Conservation (phyloP, 2,797 vertebrate genomes). For the Peromyscus nudipes region DNA sequence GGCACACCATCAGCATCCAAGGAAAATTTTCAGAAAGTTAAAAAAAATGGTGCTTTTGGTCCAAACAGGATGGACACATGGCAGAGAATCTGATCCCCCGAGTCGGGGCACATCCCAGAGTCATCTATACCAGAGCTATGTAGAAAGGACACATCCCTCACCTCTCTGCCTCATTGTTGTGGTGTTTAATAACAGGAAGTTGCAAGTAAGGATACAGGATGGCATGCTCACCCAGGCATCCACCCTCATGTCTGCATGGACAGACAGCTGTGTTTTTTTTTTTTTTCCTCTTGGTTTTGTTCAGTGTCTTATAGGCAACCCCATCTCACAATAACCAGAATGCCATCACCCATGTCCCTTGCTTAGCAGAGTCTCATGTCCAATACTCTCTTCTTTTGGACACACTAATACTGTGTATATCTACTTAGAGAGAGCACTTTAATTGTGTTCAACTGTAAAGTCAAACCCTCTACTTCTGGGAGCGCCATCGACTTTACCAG, state of each 20-base stretch:
- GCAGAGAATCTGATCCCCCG: neutral
- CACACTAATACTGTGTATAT: neutral
- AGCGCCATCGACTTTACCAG: neutral
- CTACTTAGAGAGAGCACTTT: neutral
- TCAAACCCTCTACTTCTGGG: neutral
- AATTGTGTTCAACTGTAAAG: neutral
- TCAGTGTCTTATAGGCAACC: neutral
- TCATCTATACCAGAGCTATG: neutral
- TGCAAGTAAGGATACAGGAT: neutral
- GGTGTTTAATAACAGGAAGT: no score
- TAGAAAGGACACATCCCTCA: neutral
- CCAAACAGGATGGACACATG: neutral
- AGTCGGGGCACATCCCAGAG: neutral
- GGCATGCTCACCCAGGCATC: fast-evolving
- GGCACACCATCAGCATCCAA: neutral
- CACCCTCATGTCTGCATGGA: fast-evolving
- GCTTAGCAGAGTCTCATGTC: no score
- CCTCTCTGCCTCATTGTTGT: neutral
- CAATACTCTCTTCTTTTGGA: neutral
- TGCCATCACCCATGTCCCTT: fast-evolving
- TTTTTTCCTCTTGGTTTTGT: neutral
- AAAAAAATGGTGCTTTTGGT: neutral
- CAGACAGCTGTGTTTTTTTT: no score
- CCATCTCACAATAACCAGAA: neutral
- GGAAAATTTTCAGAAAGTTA: neutral